Base-by-base conservation (phyloP, 2,797 vertebrate genomes). In the Characodon lateralis region DNA sequence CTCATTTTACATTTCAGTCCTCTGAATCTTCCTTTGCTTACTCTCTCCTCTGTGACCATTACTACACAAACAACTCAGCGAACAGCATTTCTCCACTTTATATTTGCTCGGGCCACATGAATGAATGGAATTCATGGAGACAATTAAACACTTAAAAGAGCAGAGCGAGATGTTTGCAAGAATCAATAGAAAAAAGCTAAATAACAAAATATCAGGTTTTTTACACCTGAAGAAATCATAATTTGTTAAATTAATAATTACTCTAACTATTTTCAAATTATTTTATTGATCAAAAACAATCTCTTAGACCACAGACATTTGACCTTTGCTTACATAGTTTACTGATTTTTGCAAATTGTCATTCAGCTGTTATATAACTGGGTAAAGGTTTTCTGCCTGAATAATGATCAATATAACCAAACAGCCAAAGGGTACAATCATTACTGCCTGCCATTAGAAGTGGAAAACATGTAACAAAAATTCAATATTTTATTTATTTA, bases 1-100 rank as follows among this genome's bases (percentile, higher is more conserved):
- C 72, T 85, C 74, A 77, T 83, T 84, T 86, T 80, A 85, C 81
- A 85, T 87, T 84, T 86, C 71, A 71, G 73, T 85, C 39, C 66
- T 88, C 72, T 74, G 72, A 65, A 56, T 81, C 50, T 72, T 41
- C 24, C 77, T 55, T 65, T 81, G 78, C 81, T 84, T 56, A 73
- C 76, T 78, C 71, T 69, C 65, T 39, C 78, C 79, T 72, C 51
- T 85, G 26, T 71, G 41, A 55, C 18, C 46, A 24, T 71, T 80
- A 55, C 63, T 50, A 71, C 63, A 69, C 68, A 70, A 31, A 53
- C 9, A 31, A 35, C 10, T 35, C 56, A 41, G 55, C 43, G 5
- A 69, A 53, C 6, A 48, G 65, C 46, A 46, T 59, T 26, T 65
- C 56, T 61, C 26, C 7, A 65, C 46, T 41, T 48, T 16, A 46